phyloP scores from a whole-genome alignment of 2,113 vertebrate genomes.

The Anarhynchus alexandrinus region DNA sequence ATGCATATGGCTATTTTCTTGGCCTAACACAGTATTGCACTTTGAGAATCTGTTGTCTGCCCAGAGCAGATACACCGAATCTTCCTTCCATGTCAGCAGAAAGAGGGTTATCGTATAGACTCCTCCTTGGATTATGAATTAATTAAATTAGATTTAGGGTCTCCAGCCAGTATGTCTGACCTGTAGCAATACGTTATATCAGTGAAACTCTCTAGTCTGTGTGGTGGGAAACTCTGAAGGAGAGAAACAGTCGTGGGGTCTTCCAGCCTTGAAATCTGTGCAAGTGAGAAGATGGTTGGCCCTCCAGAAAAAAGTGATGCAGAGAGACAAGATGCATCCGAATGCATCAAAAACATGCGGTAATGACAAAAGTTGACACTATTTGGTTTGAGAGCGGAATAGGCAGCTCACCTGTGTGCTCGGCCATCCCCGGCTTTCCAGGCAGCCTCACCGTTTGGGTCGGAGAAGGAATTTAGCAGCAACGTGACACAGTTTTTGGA shows the following conservation, averaged over 20 bases:
- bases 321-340: background rate
- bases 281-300: background rate
- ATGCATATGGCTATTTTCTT: background rate
- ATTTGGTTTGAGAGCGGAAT: background rate
- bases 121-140: background rate
- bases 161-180: background rate
- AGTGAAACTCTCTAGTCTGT: background rate
- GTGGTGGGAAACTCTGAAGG: background rate
- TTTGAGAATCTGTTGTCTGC: background rate
- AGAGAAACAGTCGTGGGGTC: background rate
- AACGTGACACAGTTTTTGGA: fast-evolving
- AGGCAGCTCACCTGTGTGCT: background rate
- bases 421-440: background rate
- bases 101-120: background rate
- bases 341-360: background rate
- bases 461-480: background rate
- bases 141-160: background rate
- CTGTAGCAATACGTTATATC: background rate
- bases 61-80: background rate
- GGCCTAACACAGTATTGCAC: background rate
- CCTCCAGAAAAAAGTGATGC: background rate
- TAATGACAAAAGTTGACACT: background rate
- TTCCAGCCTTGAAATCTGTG: background rate
- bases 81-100: background rate
- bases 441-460: background rate